Base-by-base conservation (phyloP, 2,113 vertebrate species). In the Macquaria australasica region DNA sequence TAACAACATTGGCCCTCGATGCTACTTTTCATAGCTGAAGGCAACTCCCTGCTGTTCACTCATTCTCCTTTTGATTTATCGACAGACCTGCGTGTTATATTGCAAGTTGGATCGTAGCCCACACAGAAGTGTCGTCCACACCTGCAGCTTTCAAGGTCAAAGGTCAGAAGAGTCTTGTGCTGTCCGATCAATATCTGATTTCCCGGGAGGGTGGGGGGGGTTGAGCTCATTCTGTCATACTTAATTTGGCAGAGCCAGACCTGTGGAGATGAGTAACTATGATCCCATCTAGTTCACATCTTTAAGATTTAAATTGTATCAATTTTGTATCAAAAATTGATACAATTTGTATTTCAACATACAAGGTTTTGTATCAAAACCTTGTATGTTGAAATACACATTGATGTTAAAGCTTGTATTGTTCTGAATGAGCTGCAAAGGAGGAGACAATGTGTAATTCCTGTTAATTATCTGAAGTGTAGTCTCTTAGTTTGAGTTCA, bases 101-200 rank as follows among this genome's bases (percentile, higher is more conserved):
- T 78, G 34, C 25, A 67, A 78, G 62, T 68, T 74, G 79, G 73
- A 84, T 86, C 76, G 51, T 39, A 79, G 62, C 18, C 72, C 58
- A 56, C 74, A 14, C 77, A 81, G 39, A 56, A 64, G 60, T 70
- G 56, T 14, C 25, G 31, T 67, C 69, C 55, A 41, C 82, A 90
- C 81, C 74, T 81, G 71, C 79, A 83, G 69, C 62, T 64, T 67
- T 74, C 18, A 70, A 82, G 75, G 89, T 90, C 89, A 90, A 77
- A 88, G 75, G 87, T 85, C 87, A 88, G 66, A 55, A 25, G 70
- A 85, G 63, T 82, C 31, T 14, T 60, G 55, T 79, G 43, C 71
- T 73, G 69, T 81, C 71, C 66, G 75, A 92, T 94, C 86, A 84
- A 91, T 94, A 89, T 82, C 34, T 77, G 82, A 88, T 87, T 91